phyloP scores from a whole-genome alignment of 2,797 vertebrate genomes.

The Chloroceryle amazona region DNA sequence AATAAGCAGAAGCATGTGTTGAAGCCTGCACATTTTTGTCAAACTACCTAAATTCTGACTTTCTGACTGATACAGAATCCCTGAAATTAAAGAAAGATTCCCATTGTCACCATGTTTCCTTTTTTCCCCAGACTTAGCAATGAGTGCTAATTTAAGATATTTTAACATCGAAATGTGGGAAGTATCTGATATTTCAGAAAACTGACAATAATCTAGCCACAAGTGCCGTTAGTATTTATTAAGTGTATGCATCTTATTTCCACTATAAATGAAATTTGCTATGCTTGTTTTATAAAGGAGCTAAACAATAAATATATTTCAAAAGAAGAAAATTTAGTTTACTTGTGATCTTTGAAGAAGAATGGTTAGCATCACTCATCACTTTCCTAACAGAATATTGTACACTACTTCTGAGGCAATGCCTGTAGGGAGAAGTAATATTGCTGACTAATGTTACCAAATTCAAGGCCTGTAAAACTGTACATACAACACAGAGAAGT shows the following conservation, averaged over 20 bases:
- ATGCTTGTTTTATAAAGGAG: background rate
- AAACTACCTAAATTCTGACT: background rate
- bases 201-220: background rate
- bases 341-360: background rate
- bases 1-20: background rate
- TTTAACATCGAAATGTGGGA: background rate
- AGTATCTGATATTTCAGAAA: conserved; percentile 54
- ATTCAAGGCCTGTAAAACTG: background rate
- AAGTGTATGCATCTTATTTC: background rate
- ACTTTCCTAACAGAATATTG: background rate
- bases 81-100: background rate
- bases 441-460: background rate
- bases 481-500: background rate
- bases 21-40: background rate
- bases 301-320: conserved; percentile 6
- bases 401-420: background rate
- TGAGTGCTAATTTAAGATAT: background rate
- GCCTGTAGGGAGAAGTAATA: background rate
- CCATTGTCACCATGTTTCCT: background rate
- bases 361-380: background rate
- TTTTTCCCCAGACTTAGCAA: background rate
- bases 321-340: background rate
- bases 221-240: background rate
- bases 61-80: background rate
- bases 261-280: background rate